Evolutionary conservation across 2,113 vertebrate species (phyloP).

Genomic region (Talpa occidentalis): DNA sequence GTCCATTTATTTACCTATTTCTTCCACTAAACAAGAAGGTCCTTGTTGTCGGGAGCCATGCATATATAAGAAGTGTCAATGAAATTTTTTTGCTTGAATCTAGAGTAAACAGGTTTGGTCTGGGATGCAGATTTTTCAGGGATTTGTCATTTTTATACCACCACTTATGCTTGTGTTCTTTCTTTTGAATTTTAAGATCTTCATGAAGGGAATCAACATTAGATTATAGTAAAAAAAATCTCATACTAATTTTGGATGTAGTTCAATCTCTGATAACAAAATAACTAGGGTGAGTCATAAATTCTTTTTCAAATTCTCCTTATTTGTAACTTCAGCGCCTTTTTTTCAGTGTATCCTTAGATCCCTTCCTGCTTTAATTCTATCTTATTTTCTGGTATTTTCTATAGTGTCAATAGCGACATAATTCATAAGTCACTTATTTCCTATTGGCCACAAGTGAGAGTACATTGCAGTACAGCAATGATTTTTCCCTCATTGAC

Average conservation of each 20-base stretch:
- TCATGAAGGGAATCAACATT: background rate
- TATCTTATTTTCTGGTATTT: background rate
- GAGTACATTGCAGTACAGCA: rapidly evolving
- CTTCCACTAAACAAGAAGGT: background rate
- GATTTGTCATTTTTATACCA: background rate
- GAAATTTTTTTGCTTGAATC: background rate
- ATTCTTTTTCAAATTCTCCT: background rate
- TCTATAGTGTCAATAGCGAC: too few relatives aligned
- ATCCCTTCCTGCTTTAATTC: background rate
- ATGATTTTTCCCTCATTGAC: background rate
- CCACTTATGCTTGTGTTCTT: background rate
- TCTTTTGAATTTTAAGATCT: background rate
- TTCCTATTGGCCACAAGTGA: background rate
- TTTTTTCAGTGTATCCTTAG: background rate
- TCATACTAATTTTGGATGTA: background rate
- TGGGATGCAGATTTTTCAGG: background rate
- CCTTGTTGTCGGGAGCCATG: background rate
- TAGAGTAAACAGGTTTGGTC: background rate
- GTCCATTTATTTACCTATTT: background rate
- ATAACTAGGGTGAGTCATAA: background rate
- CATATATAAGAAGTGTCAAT: background rate
- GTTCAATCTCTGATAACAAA: background rate
- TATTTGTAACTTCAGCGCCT: background rate
- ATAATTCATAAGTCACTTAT: background rate
- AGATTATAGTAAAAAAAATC: background rate